Base-by-base conservation (phyloP, 2,888 invertebrate species). In the Selenia dentaria region DNA sequence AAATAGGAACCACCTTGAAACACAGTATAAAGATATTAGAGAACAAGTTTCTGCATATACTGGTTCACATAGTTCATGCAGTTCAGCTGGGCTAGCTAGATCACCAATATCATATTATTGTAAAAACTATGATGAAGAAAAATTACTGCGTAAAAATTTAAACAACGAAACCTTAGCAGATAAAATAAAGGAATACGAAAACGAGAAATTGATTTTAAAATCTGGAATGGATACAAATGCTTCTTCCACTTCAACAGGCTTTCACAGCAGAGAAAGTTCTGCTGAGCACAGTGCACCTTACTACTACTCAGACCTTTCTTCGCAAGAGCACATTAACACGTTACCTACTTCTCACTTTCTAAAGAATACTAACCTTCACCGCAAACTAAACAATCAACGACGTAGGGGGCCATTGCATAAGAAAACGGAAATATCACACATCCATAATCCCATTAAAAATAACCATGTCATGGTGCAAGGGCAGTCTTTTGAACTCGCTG, bases 271-370 rank as follows among this genome's bases (percentile, higher is more conserved):
- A 46, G 93, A 93, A 64, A 93, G 93, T 64, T 93, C 93, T 54
- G 90, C 91, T 10, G 94, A 94, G 55, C 93, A 94, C 51, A 92
- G 94, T 41, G 96, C 96, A 20, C 96, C 97, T 0, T 97, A 97
- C 69, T 97, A 97, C 69, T 97, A 97, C 74, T 96, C 97, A 0
- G 97, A 97, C 76, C 88, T 94, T 35, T 94, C 89, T 59, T 84
- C 91, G 2, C 91, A 91, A 62, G 91, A 91, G 54, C 88, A 91
- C 57, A 85, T 91, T 46, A 90, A 91, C 59, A 63, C 87, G 39
- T 57, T 88, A 32, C 82, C 85, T 39, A 82, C 83, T 39, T 84
- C 86, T 44, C 89, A 89, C 64, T 91, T 74, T 52, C 69, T 90
- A 52, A 91, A 91, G 64, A 91, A 90, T 65, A 89, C 91, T 54